A percentile compares a stretch with the other conserved stretches of the same genome.
These are phyloP conservation scores for Drosophila cracens DNA, from an alignment of 2,888 invertebrate genomes.

Conservation along the genomic window DNA sequence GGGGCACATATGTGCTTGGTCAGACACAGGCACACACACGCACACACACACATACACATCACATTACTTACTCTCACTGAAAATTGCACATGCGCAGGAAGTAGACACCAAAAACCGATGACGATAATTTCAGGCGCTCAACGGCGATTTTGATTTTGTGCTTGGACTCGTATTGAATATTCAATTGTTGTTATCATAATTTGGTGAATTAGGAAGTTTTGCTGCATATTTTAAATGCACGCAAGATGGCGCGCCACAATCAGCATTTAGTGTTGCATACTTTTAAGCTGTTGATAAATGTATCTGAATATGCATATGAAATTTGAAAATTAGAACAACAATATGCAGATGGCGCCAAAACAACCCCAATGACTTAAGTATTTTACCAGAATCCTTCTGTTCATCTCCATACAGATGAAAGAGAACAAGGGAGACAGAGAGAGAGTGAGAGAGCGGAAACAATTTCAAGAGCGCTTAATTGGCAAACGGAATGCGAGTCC, in stretches of 20 bases:
- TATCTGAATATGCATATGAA: background rate
- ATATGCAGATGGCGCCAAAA: conserved; percentile 14
- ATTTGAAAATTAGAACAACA: conserved; percentile 9
- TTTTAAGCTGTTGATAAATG: background rate
- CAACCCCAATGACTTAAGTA: conserved; percentile 11
- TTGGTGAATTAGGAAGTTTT: conserved; percentile 1
- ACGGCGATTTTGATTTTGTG: conserved; percentile 8
- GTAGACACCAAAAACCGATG: conserved; percentile 36
- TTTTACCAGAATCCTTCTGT: background rate
- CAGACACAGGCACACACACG: conserved; percentile 16
- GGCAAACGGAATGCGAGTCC: conserved; percentile 33
- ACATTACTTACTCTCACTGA: conserved; percentile 27
- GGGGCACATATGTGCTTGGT: conserved; percentile 15
- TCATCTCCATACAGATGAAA: background rate
- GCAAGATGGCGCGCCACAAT: conserved; percentile 33
- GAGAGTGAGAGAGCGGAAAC: conserved; percentile 1
- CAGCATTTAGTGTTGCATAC: conserved; percentile 13
- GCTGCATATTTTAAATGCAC: background rate
- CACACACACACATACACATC: conserved; percentile 4
- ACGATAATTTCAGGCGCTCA: conserved; percentile 34
- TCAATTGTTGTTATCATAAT: background rate
- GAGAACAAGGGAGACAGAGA: background rate
- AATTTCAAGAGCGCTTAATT: conserved; percentile 28
- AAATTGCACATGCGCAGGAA: conserved; percentile 73
- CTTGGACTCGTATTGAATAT: background rate